Base-by-base conservation (phyloP, 2,797 vertebrate species). In the Tolypeutes matacus region DNA sequence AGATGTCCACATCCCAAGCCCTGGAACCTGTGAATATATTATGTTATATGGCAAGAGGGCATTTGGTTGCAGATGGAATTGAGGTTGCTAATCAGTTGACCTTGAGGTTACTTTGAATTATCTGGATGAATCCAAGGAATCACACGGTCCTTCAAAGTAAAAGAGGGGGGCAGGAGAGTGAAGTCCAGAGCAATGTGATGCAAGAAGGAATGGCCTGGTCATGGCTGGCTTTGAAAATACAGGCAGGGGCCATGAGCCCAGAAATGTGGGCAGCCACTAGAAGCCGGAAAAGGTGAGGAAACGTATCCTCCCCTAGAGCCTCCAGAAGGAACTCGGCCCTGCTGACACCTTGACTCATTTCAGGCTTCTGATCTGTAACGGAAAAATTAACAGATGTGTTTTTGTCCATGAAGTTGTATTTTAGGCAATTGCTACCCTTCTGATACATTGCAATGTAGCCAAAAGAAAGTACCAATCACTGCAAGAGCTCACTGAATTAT, bases 51-150 rank as follows among this genome's bases (percentile, higher is more conserved):
- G 65, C 39, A 70, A 72, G 72, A 42, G 10, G 7, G 42, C 14
- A 20, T 18, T 5, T 1, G 12, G 27, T 42, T 31, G 72, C 20
- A 31, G 29, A 25, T 42, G 42, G 42, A 23, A 65, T 46, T 46
- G 42, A 46, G 9, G 5, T 46, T 46, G 42, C 42, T 46, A 46
- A 46, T 46, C 42, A 46, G 89, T 34, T 14, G 34, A 36, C 46
- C 34, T 49, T 21, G 83, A 77, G 31, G 15, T 3, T 2, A 23
- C 36, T 46, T 46, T 36, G 2, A 18, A 56, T 46, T 8, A 31
- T 12, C 18, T 0, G 12, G 29, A 36, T 9, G 49, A 49, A 25
- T 2, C 21, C 29, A 1, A 0, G 11, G 14, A 39, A 31, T n/a
- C 75, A 53, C 76, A 23, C 39, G 60, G 18, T 49, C 36, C 17